Percentiles rank a stretch among this genome's conserved stretches.
These are phyloP conservation scores for Spialia ferax DNA, from an alignment of 2,888 invertebrate species.

Conservation along the genomic window DNA sequence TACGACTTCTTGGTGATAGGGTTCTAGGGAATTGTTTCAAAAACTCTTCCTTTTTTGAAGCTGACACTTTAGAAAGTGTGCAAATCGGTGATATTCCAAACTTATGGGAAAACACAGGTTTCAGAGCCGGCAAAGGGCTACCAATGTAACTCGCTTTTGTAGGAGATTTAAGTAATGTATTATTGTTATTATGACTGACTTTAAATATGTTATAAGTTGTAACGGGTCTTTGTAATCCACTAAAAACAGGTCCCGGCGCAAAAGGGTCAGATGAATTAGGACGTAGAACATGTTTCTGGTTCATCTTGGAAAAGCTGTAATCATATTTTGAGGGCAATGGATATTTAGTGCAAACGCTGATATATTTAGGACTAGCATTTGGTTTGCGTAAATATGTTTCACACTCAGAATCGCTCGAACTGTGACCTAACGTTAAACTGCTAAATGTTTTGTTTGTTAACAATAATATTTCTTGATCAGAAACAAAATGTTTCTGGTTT, in stretches of 20 bases:
- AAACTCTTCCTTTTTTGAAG: conserved; percentile 65
- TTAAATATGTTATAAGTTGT: conserved; percentile 80
- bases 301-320: conserved; percentile 74
- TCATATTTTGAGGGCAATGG: conserved; percentile 72
- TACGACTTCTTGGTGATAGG: conserved; percentile 71
- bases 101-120: conserved; percentile 79
- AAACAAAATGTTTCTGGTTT: conserved; percentile 85
- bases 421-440: conserved; percentile 86
- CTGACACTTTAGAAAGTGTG: conserved; percentile 58
- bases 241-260: conserved; percentile 83
- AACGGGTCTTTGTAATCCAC: conserved; percentile 77
- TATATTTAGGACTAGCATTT: conserved; percentile 76
- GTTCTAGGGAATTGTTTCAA: conserved; percentile 62
- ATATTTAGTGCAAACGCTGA: conserved; percentile 78
- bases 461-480: conserved; percentile 87
- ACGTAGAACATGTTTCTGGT: conserved; percentile 68
- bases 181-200: conserved; percentile 79
- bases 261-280: conserved; percentile 78
- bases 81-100: conserved; percentile 79
- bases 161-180: conserved; percentile 74
- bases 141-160: conserved; percentile 64
- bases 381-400: conserved; percentile 76
- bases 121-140: conserved; percentile 70
- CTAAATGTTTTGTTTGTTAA: conserved; percentile 84
- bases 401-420: conserved; percentile 83